Conservation (phyloP, 2,888 invertebrate genomes). For the Heliconius ismenius region DNA sequence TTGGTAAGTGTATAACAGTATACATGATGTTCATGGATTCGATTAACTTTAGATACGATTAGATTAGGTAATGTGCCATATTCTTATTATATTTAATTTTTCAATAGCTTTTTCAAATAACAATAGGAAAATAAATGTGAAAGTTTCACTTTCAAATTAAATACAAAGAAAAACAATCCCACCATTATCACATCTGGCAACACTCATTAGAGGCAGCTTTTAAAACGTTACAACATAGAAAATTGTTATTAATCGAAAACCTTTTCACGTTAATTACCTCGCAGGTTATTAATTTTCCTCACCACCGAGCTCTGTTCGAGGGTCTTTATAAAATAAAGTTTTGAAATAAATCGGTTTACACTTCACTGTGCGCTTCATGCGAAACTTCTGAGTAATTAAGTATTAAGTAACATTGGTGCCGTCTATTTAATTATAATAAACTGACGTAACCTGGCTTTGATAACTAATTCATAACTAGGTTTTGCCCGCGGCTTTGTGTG, state of each 20-base stretch:
- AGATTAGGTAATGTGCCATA: too few relatives aligned
- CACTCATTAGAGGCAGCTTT: slow-evolving; percentile 1
- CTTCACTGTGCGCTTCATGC: slow-evolving; percentile 30
- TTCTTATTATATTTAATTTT: too few relatives aligned
- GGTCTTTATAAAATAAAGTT: slow-evolving; percentile 32
- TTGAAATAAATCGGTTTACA: slow-evolving; percentile 34
- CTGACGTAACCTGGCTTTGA: slow-evolving; percentile 1
- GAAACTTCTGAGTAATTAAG: slow-evolving; percentile 29
- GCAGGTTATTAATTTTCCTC: slow-evolving; percentile 35
- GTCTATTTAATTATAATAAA: slow-evolving; percentile 23
- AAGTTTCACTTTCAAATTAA: neutral
- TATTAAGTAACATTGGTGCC: slow-evolving; percentile 28
- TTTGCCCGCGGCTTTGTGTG: neutral
- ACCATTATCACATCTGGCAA: slow-evolving; percentile 1
- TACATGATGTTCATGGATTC: too few relatives aligned
- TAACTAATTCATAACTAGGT: neutral
- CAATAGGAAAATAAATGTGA: neutral
- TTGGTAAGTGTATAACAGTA: too few relatives aligned
- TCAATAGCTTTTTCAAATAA: too few relatives aligned
- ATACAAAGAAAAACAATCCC: neutral
- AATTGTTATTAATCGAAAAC: slow-evolving; percentile 34
- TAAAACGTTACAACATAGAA: slow-evolving; percentile 25
- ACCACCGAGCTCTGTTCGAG: slow-evolving; percentile 33
- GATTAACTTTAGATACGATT: too few relatives aligned
- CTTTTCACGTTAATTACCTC: slow-evolving; percentile 31